Evolutionary conservation across 1,140 invertebrate genomes (phyloP), one percentile per base, ranked within the genome.

Genomic region (Caenorhabditis tropicalis): DNA sequence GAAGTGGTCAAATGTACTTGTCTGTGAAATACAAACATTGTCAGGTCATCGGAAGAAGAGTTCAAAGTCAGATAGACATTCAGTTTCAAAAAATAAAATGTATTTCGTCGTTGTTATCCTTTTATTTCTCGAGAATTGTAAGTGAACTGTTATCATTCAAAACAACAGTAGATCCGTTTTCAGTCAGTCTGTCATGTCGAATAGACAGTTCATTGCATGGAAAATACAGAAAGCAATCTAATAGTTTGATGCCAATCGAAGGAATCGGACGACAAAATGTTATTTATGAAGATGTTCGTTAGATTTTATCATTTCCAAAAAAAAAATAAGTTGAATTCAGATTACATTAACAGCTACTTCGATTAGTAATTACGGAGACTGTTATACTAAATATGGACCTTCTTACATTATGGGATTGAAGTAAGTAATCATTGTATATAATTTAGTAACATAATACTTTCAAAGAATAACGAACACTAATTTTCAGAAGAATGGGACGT

Each of bases 351-450:
- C 84, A 9, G 70, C 83, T 7, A 84, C 83, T 36, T 36, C 65
- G 21, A 79, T 84, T 27, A 80, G 65, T 24, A 70, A 84, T 9
- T 80, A 84, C 36, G 83, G 83, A 21, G 65, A 79, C n/a, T 84
- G 83, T 51, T 80, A 80, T 31, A 31, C 43, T 5, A 79, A 80
- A 81, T 24, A 39, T 53, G 70, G 65, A 3, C 46, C 80, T 0
- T 65, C 83, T 19, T 84, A 80, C 19, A 79, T 84, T n/a, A 46
- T 84, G 33, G 83, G 46, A 21, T 36, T 84, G 46, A 84, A 80
- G 83, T 84, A 33, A n/a, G n/a, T n/a, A n/a, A n/a, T n/a, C n/a
- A n/a, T n/a, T n/a, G n/a, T n/a, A n/a, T n/a, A n/a, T n/a, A n/a
- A n/a, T n/a, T n/a, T n/a, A n/a, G n/a, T n/a, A n/a, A n/a, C n/a